Base-by-base conservation (phyloP, 64 coral and sea anemone genomes). In the Montipora capricornis region DNA sequence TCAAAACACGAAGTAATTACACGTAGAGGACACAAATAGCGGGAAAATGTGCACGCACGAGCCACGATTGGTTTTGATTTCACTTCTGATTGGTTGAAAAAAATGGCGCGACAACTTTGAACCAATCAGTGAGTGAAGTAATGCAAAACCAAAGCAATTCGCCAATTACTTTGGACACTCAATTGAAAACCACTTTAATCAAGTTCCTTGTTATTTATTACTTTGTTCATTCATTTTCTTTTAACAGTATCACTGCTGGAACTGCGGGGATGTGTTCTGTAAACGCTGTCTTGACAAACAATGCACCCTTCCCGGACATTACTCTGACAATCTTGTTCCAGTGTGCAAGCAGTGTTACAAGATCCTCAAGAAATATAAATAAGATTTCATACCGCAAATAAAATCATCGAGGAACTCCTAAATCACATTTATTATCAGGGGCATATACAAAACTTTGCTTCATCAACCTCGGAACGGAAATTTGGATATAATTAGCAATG, bases 211-310 rank as follows among this genome's bases (percentile, higher is more conserved):
- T 57, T 57, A 57, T 57, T 57, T 57, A 57, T 57, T 57, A 8
- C 0, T 11, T 57, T 57, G 11, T 57, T 57, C 11, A 11, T 57
- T 68, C 37, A 37, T 49, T 24, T 86, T 6, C 50, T 79, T 12
- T 16, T 11, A 22, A 49, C 78, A 98, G 97, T 98, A 98, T 26
- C 97, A 98, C 62, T 98, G 97, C 73, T 98, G 97, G 94, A 98
- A 98, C 53, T 98, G 97, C 80, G 97, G 97, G 14, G 87, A 98
- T 82, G 97, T 98, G 78, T 98, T 98, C 71, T 98, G 97, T 88
- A 92, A 93, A 17, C 82, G 94, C 48, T 98, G 97, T 49, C 96
- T 96, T 20, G 95, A 92, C 26, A 96, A 95, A 69, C 97, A 98
- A 46, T 96, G 94, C 16, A 89, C 97, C 4, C 90, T 98, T 73